Base-by-base conservation (phyloP, 2,888 invertebrate species). In the Plemyria rubiginata region DNA sequence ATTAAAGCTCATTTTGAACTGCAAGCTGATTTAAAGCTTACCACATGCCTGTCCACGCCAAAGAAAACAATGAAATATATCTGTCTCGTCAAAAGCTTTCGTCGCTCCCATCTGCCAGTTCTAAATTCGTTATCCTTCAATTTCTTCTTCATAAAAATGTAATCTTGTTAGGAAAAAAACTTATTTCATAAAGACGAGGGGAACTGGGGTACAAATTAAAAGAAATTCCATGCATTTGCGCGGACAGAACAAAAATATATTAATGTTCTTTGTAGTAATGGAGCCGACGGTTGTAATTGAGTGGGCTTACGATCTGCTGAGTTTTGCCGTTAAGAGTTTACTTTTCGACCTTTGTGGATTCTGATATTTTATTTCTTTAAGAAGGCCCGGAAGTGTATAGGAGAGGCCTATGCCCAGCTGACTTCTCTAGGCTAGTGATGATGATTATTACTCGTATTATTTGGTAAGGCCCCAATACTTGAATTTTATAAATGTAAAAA, bases 81-180 rank as follows among this genome's bases (percentile, higher is more conserved):
- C 60, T 51, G 46, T 66, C 60, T 63, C 65, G 60, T 68, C 68
- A 65, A 58, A 61, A 61, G 48, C 54, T 56, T n/a, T 52, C 36
- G 28, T 52, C 36, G 28, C 54, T 45, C 45, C 54, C 54, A 22
- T n/a, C 46, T 32, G 48, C 48, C 79, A 74, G 78, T 80, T 78
- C 79, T 76, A 79, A 88, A 87, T 86, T 88, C 86, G 85, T 90
- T 89, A 88, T 86, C 83, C 86, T 76, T 80, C 88, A 90, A 91
- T 90, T 90, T 86, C 80, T 84, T 79, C 75, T 82, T 82, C 88
- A 84, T 91, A 88, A 90, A 65, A 90, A 86, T 75, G 84, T 90
- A 90, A 92, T 90, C 88, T 87, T 85, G 90, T 92, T 90, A 89
- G 67, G 79, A 77, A 80, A 22, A 85, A 87, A 91, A 90, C 87